phyloP scores from a whole-genome alignment of 2,797 vertebrate genomes.

The Acanthornis magna region DNA sequence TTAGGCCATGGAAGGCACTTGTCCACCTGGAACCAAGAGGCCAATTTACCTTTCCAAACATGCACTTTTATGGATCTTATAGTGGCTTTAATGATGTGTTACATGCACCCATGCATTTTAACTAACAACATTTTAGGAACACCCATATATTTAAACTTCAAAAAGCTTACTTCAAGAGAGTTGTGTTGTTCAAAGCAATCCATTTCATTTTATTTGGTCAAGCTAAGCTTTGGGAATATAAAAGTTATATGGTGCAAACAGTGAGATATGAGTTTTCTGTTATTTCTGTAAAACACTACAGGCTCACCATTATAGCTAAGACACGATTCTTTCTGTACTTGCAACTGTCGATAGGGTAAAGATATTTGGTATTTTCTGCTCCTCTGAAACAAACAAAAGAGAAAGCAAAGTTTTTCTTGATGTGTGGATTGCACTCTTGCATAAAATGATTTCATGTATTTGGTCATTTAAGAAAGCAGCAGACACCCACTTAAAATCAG shows the following conservation, averaged over 20 bases:
- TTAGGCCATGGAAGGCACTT: not conserved
- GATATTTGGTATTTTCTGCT: not conserved
- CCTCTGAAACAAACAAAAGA: not conserved
- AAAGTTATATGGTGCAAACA: not conserved
- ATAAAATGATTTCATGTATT: not conserved
- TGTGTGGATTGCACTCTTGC: not conserved
- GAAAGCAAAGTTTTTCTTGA: not conserved
- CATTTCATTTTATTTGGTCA: not conserved
- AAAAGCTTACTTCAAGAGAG: not conserved
- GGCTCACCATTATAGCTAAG: not conserved
- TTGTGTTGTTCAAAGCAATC: not conserved
- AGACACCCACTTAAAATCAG: conserved; percentile 32
- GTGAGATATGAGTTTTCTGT: not conserved
- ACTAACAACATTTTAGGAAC: not conserved
- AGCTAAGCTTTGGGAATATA: not conserved
- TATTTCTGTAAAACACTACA: not conserved
- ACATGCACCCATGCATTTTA: not conserved
- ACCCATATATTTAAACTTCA: not conserved
- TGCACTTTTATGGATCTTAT: not conserved
- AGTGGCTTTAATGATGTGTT: not conserved
- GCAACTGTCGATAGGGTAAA: not conserved
- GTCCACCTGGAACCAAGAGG: not conserved
- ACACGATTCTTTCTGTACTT: not conserved
- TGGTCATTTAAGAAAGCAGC: conserved; percentile 48
- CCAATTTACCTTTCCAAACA: not conserved